Evolutionary conservation across 2,888 invertebrate species (phyloP).

Genomic region (Tipula unca): DNA sequence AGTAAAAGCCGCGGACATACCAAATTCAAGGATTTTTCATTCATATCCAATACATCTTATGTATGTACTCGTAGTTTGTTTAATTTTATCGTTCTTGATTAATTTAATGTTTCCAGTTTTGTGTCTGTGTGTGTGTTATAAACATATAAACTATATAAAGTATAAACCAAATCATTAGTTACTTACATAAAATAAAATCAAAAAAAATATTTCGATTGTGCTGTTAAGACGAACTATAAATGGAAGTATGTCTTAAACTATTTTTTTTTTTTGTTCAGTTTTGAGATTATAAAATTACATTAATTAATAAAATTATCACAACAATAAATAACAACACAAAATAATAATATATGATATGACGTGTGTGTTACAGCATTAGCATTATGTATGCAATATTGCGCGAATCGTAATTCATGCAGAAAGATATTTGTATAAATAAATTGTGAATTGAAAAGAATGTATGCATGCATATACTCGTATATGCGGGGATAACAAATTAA

Average conservation of each 20-base stretch:
- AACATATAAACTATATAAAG: background rate
- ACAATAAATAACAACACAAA: background rate
- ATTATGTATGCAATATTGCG: background rate
- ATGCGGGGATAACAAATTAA: background rate
- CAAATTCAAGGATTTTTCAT: background rate
- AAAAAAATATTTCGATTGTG: background rate
- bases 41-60: background rate
- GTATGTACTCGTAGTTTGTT: background rate
- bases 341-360: background rate
- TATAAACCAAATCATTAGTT: background rate
- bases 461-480: no score
- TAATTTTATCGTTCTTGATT: background rate
- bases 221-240: background rate
- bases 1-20: background rate
- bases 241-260: background rate
- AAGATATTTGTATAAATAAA: background rate
- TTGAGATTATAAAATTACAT: background rate
- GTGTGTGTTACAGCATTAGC: background rate
- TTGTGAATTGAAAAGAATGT: background rate
- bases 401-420: background rate
- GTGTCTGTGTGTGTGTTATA: background rate
- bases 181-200: background rate
- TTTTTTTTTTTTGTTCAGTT: background rate
- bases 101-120: background rate
- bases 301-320: constrained; percentile 8